Percentiles rank a stretch among this genome's conserved stretches.
These are phyloP conservation scores for Perca schrenkii DNA, from an alignment of 2,113 vertebrate species.

Conservation along the genomic window DNA sequence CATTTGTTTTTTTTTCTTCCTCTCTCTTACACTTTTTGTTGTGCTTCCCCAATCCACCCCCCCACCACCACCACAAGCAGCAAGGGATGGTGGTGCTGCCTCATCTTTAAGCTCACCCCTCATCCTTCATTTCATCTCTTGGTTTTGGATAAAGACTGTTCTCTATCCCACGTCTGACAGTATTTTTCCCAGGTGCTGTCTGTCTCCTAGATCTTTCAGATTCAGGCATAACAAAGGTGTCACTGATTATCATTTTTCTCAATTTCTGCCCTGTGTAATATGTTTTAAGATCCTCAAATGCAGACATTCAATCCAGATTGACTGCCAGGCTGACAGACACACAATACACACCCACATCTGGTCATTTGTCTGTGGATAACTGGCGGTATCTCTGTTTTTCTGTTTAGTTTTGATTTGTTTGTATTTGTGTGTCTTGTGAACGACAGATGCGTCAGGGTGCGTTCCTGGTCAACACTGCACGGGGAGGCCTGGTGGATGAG, in stretches of 20 bases:
- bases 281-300: constrained; percentile 27
- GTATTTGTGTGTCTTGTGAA: constrained; percentile 15
- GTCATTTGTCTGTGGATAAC: neutral
- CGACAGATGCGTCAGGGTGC: constrained; percentile 97
- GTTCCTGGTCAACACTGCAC: constrained; percentile 95
- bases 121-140: constrained; percentile 65
- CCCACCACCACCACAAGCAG: neutral
- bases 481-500: constrained; percentile 98
- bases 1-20: constrained; percentile 62
- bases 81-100: constrained; percentile 2
- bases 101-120: constrained; percentile 56
- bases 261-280: constrained; percentile 14
- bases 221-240: constrained; percentile 46
- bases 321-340: constrained; percentile 12
- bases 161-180: constrained; percentile 59
- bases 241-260: neutral
- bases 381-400: neutral
- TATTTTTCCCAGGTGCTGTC: constrained; percentile 44
- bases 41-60: neutral
- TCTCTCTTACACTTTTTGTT: constrained; percentile 64
- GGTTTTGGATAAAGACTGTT: constrained; percentile 41
- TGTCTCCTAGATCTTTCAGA: constrained; percentile 41
- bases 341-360: constrained; percentile 1
- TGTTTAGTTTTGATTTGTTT: constrained; percentile 7
- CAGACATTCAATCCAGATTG: constrained; percentile 35